These are phyloP conservation scores for Galbula dea DNA, from an alignment of 2,113 vertebrate species.

Conservation along the genomic window DNA sequence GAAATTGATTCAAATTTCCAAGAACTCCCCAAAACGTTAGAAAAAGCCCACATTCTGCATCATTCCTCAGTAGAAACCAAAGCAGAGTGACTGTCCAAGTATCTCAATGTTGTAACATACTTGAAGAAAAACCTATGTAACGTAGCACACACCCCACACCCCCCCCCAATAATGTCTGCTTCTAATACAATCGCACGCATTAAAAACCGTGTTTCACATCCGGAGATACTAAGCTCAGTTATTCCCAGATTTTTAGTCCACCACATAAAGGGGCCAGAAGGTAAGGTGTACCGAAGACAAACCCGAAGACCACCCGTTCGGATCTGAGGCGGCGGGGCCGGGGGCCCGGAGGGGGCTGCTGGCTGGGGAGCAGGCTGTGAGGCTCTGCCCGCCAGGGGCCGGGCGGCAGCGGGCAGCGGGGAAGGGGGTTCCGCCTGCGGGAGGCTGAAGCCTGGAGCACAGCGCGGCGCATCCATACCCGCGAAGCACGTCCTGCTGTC, in stretches of 20 bases:
- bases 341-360: not conserved
- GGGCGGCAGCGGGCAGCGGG: too few species aligned
- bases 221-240: not conserved
- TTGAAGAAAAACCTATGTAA: not conserved
- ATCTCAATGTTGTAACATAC: rapidly evolving
- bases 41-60: not conserved
- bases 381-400: not conserved
- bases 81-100: not conserved
- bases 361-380: not conserved
- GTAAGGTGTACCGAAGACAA: too few species aligned
- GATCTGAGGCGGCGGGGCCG: too few species aligned
- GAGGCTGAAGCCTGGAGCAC: not conserved
- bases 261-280: too few species aligned
- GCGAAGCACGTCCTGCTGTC: conserved; percentile 76
- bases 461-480: conserved; percentile 71
- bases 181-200: not conserved
- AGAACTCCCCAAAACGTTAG: not conserved
- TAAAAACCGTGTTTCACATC: not conserved
- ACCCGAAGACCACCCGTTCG: too few species aligned
- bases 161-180: not conserved
- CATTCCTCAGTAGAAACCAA: not conserved
- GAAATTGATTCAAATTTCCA: not conserved
- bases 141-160: too few species aligned
- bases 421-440: not conserved
- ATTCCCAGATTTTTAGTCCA: rapidly evolving